Conservation (phyloP, 2,888 invertebrate genomes). For the Pollenia amentaria region DNA sequence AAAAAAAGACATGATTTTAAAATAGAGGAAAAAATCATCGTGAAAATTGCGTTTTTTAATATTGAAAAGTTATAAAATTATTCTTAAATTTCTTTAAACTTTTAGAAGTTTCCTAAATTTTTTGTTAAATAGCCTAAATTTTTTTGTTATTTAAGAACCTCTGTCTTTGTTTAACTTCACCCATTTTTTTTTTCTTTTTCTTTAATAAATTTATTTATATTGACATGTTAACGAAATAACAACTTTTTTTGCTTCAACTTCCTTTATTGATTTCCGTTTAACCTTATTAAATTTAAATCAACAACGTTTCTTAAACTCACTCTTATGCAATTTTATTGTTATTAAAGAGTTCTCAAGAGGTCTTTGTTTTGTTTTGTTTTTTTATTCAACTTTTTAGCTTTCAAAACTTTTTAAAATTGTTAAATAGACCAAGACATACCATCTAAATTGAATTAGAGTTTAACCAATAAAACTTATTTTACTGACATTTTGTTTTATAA, state of each 20-base stretch:
- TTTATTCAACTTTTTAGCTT: conserved; percentile 20
- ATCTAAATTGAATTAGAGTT: conserved; percentile 37
- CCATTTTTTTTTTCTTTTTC: conserved; percentile 1
- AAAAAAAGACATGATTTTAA: no score
- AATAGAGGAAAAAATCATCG: no score
- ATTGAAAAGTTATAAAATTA: no score
- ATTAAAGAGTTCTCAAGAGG: conserved; percentile 14
- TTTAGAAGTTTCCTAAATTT: not conserved
- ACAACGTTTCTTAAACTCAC: conserved; percentile 5
- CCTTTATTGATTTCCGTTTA: conserved; percentile 63
- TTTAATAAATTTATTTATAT: conserved; percentile 36
- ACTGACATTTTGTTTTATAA: not conserved
- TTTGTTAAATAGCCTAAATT: not conserved
- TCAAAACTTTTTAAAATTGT: not conserved
- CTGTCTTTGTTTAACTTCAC: conserved; percentile 24
- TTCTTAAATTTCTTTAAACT: no score
- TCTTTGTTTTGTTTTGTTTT: conserved; percentile 14
- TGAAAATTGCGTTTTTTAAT: no score
- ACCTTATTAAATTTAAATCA: conserved; percentile 54
- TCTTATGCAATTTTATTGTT: conserved; percentile 43
- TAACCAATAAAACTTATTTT: not conserved
- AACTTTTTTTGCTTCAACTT: conserved; percentile 45
- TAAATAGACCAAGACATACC: conserved; percentile 47
- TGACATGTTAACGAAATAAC: conserved; percentile 34
- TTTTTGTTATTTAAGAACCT: not conserved